Base-by-base conservation (phyloP, 2,797 vertebrate species). In the Bovichtus diacanthus region DNA sequence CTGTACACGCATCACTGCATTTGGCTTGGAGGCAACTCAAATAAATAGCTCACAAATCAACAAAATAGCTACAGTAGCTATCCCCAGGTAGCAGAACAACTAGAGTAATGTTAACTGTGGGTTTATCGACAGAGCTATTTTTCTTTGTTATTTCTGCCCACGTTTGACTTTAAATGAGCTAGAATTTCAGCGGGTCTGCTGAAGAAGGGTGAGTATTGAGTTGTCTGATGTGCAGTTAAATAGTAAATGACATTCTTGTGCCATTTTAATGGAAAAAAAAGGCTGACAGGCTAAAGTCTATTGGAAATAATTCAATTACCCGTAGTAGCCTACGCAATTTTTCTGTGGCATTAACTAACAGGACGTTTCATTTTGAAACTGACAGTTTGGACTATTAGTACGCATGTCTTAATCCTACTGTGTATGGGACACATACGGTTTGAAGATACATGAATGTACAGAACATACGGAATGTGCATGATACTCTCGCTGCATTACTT, bases 291-390 rank as follows among this genome's bases (percentile, higher is more conserved):
- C 44, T 13, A 13, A 36, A 55, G 41, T 29, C 9, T 27, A 21
- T 27, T 76, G 58, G 43, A 63, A 49, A 43, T 49, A 56, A 38
- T 47, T 38, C 0, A 56, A 27, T 64, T 34, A 64, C 16, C 3
- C 27, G 41, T 34, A 4, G 10, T 13, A 4, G 23, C 23, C 49
- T 31, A 9, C 8, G 49, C 1, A 4, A 13, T 29, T 46, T 46
- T 67, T 31, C 23, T 34, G 2, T 18, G 21, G 8, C 10, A 67
- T 55, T 21, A 49, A 13, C 21, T 60, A n/a, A 31, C 19, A n/a
- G 25, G 15, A 46, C 38, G 61, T 79, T 79, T 39, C 12, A 41
- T 62, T 60, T 16, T 53, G 18, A 68, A 65, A 69, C 2, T 34
- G 11, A 44, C 29, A 2, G 50, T 53, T 60, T 50, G 27, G 27